Conservation (phyloP, 2,797 vertebrate species). For the Paedocypris micromegethes region DNA sequence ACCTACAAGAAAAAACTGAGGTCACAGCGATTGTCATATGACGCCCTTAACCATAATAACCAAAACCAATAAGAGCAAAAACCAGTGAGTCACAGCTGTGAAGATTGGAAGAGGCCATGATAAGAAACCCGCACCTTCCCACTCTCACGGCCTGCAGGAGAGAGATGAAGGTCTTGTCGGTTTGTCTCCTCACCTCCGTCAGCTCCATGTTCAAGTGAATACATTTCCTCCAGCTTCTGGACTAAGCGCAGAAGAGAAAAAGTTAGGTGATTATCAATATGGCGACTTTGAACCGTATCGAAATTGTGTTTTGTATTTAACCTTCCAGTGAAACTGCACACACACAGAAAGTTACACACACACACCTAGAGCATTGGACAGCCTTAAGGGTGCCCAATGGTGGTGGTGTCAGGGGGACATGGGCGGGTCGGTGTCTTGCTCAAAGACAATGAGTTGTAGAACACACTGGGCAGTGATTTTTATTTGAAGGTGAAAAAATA, state of each 20-base stretch:
- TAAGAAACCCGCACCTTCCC: conserved; percentile 74
- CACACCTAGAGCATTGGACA: too few species aligned
- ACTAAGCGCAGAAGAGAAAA: conserved; percentile 58
- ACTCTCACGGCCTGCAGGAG: conserved; percentile 84
- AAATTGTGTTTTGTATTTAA: too few species aligned
- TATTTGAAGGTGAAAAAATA: too few species aligned
- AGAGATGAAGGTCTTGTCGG: conserved; percentile 83
- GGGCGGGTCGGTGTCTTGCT: too few species aligned
- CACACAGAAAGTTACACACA: too few species aligned
- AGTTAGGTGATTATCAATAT: too few species aligned
- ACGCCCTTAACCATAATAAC: background rate
- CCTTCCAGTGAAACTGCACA: too few species aligned
- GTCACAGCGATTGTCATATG: background rate
- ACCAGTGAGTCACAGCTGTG: conserved; percentile 1
- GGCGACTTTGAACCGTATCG: too few species aligned
- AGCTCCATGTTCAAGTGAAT: conserved; percentile 91
- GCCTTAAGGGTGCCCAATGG: too few species aligned
- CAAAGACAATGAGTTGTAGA: too few species aligned
- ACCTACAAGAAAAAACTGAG: conserved; percentile 1
- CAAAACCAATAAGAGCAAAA: background rate
- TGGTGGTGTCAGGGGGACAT: too few species aligned
- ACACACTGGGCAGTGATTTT: too few species aligned
- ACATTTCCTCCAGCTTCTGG: conserved; percentile 87
- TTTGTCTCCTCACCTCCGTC: conserved; percentile 85
- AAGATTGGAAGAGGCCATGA: background rate